A percentile compares a stretch with the other conserved stretches of the same genome.
Evolutionary conservation across 2,797 vertebrate genomes (phyloP).

Genomic region (Fistularia tabacaria): DNA sequence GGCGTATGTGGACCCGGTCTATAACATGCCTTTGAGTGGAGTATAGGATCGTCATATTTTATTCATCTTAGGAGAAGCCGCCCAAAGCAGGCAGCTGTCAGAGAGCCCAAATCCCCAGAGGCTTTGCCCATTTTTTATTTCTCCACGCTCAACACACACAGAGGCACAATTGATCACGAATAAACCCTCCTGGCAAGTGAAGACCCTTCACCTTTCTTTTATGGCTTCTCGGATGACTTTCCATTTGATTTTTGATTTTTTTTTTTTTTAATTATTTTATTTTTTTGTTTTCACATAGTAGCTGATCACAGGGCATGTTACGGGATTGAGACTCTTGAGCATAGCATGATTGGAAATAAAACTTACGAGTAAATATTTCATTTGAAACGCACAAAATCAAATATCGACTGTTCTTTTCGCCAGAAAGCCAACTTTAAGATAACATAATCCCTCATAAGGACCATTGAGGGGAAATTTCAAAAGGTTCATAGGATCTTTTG

Average conservation of each 20-base stretch:
- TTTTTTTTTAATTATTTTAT: no score
- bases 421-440: not conserved
- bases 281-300: not conserved
- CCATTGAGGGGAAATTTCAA: no score
- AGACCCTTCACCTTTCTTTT: conserved; percentile 13
- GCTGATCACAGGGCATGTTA: not conserved
- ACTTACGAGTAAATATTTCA: no score
- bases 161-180: conserved; percentile 18
- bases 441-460: not conserved
- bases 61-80: conserved; percentile 69
- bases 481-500: no score
- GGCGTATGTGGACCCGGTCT: not conserved
- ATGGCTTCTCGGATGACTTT: conserved; percentile 18
- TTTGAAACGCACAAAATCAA: no score
- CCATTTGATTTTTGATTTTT: no score
- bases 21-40: conserved; percentile 30
- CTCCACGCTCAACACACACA: conserved; percentile 4
- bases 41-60: conserved; percentile 70
- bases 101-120: conserved; percentile 48
- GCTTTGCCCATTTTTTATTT: conserved; percentile 37
- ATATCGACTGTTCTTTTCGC: not conserved
- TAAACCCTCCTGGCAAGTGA: conserved; percentile 12
- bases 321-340: not conserved
- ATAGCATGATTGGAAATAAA: no score
- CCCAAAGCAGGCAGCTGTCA: conserved; percentile 58